Evolutionary conservation across 2,797 vertebrate genomes (phyloP), one percentile per base, ranked within the genome.

Genomic region (Lithobates pipiens): DNA sequence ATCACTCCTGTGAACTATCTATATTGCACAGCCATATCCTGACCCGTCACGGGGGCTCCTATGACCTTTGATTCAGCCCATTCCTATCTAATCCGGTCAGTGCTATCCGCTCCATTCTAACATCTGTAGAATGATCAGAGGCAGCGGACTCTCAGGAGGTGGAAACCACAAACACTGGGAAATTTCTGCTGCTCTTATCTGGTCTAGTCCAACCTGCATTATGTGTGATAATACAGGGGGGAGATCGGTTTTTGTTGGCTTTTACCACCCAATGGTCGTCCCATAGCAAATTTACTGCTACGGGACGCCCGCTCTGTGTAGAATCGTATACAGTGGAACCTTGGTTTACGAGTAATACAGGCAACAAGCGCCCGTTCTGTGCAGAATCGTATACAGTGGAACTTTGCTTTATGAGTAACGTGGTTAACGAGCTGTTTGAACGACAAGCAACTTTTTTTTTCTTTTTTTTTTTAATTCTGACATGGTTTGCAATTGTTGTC

Each of bases 21-120:
- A 39, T 5, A 78, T 21, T 11, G 27, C 21, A 5, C 76, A 77
- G 44, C 34, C 50, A 74, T 23, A 82, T 69, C 80, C 80, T 82
- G 50, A 54, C 50, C 50, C 1, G 16, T 18, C 50, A 54, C 16
- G 6, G 50, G 50, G 16, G 50, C 50, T 18, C 16, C 15, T 5
- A 54, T 4, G 16, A 54, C 16, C 50, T 54, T 54, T 54, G 3
- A 54, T 54, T 54, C 50, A 54, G 61, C 61, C 61, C 25, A 9
- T 65, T 9, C 61, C 61, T 65, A 65, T 65, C 69, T 50, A n/a
- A 15, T 16, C 18, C 5, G 1, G 25, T 0, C 65, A 34, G 13
- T 63, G 50, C 25, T 50, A 39, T 46, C 27, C 18, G 16, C n/a
- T 7, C 15, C 27, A 3, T 27, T 5, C 11, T 6, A 25, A 39